These are phyloP conservation scores for Andrena bicolor DNA, from an alignment of 2,888 invertebrate genomes.

Conservation along the genomic window DNA sequence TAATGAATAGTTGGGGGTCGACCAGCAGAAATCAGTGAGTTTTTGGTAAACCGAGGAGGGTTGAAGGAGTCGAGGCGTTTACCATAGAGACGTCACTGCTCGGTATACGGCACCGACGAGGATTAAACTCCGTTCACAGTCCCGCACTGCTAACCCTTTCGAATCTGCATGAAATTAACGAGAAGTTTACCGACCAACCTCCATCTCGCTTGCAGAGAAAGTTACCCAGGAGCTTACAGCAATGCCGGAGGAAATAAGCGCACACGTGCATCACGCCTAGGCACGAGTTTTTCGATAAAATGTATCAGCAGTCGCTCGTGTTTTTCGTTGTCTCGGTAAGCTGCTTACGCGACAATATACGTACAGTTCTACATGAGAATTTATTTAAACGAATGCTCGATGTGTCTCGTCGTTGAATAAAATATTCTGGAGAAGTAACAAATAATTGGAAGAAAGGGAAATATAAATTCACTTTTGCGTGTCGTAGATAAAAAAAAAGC, in stretches of 20 bases:
- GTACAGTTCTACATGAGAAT: neutral
- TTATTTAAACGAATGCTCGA: neutral
- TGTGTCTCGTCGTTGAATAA: neutral
- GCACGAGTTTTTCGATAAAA: conserved; percentile 8
- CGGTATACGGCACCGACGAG: conserved; percentile 52
- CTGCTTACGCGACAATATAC: neutral
- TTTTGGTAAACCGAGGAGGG: conserved; percentile 25
- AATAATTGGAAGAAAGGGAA: neutral
- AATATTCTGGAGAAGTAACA: neutral
- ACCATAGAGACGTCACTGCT: conserved; percentile 55
- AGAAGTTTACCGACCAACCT: conserved; percentile 61
- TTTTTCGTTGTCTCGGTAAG: conserved; percentile 5
- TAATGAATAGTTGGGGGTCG: conserved; percentile 41
- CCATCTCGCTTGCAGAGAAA: conserved; percentile 51
- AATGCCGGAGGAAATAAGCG: conserved; percentile 14
- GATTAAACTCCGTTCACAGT: conserved; percentile 66
- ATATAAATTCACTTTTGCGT: too few relatives aligned
- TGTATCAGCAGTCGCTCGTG: neutral
- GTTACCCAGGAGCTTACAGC: conserved; percentile 61
- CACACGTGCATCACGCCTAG: neutral
- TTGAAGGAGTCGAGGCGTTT: conserved; percentile 27
- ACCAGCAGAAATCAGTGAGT: conserved; percentile 42
- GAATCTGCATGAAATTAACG: conserved; percentile 76
- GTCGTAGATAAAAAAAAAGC: too few relatives aligned
- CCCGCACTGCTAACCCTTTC: conserved; percentile 64